Percentiles rank a stretch among this genome's conserved stretches.
Conservation (phyloP, 2,797 vertebrate genomes). For the Kryptopterus vitreolus region DNA sequence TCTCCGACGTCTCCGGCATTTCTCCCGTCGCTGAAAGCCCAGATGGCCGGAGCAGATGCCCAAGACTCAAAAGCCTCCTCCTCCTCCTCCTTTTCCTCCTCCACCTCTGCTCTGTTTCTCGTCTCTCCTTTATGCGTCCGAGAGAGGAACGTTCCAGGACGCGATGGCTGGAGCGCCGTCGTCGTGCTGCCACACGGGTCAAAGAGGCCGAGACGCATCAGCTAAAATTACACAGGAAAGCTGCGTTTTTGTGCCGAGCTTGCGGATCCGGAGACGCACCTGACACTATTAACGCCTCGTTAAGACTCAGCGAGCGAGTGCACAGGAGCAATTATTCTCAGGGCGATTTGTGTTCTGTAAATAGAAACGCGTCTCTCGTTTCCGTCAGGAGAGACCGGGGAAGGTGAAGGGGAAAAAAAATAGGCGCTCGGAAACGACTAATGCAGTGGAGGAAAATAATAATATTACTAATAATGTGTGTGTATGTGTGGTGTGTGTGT, state of each 20-base stretch:
- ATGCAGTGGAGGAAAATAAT: background rate
- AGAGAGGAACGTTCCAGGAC: conserved; percentile 44
- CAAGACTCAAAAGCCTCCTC: conserved; percentile 50
- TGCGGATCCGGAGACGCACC: conserved; percentile 31
- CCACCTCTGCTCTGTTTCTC: background rate
- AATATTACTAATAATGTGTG: no score
- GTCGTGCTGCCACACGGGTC: conserved; percentile 54
- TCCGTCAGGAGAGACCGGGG: background rate
- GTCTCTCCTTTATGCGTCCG: conserved; percentile 41
- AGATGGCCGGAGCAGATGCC: conserved; percentile 64
- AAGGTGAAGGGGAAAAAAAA: background rate
- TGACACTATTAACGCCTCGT: conserved; percentile 31
- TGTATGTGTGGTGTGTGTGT: no score
- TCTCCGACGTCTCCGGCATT: conserved; percentile 34
- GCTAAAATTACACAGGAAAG: conserved; percentile 72
- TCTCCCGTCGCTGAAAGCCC: conserved; percentile 51
- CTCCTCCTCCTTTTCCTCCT: conserved; percentile 29
- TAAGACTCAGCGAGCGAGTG: background rate
- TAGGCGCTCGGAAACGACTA: no score
- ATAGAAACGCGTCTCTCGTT: background rate
- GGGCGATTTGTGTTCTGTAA: background rate
- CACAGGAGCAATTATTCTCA: background rate
- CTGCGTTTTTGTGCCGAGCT: conserved; percentile 40
- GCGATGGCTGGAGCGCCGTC: conserved; percentile 51
- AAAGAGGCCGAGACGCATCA: conserved; percentile 64